These are phyloP conservation scores for Noctua janthe DNA, from an alignment of 2,888 invertebrate genomes.

Conservation along the genomic window DNA sequence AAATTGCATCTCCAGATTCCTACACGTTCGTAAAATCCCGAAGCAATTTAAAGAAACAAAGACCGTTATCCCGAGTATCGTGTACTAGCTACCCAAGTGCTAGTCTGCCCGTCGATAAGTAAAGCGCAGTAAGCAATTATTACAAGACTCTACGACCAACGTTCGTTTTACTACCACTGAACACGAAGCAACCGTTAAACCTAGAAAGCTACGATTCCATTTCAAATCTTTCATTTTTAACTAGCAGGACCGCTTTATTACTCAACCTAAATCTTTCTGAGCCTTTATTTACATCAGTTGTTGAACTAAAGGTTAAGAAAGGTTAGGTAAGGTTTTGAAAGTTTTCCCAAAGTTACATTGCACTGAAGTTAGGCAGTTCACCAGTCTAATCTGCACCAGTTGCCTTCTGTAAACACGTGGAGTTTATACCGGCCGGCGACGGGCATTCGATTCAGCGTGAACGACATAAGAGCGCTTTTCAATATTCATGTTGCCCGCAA, in stretches of 20 bases:
- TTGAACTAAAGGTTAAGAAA: slow-evolving; percentile 48
- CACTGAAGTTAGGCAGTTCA: slow-evolving; percentile 78
- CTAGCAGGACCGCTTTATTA: slow-evolving; percentile 65
- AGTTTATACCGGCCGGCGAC: slow-evolving; percentile 74
- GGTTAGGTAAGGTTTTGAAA: slow-evolving; percentile 52
- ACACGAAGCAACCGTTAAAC: slow-evolving; percentile 72
- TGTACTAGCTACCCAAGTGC: slow-evolving; percentile 62
- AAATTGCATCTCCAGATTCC: slow-evolving; percentile 27
- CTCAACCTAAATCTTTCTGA: slow-evolving; percentile 55
- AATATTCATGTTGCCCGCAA: slow-evolving; percentile 84
- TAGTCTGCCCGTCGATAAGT: slow-evolving; percentile 62
- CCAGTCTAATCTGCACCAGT: slow-evolving; percentile 81
- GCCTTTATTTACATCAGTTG: slow-evolving; percentile 36
- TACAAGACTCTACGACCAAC: slow-evolving; percentile 62
- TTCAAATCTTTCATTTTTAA: slow-evolving; percentile 68
- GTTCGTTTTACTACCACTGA: slow-evolving; percentile 71
- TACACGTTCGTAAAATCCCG: slow-evolving; percentile 28
- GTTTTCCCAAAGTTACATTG: slow-evolving; percentile 80
- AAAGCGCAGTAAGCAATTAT: slow-evolving; percentile 68
- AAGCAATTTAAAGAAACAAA: slow-evolving; percentile 61
- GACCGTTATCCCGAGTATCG: slow-evolving; percentile 54
- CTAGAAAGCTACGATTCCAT: slow-evolving; percentile 70
- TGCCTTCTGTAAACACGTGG: slow-evolving; percentile 87
- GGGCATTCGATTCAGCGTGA: slow-evolving; percentile 81
- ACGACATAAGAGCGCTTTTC: slow-evolving; percentile 87